Evolutionary conservation across 2,888 invertebrate genomes (phyloP).

Genomic region (Meliscaeva auricollis): DNA sequence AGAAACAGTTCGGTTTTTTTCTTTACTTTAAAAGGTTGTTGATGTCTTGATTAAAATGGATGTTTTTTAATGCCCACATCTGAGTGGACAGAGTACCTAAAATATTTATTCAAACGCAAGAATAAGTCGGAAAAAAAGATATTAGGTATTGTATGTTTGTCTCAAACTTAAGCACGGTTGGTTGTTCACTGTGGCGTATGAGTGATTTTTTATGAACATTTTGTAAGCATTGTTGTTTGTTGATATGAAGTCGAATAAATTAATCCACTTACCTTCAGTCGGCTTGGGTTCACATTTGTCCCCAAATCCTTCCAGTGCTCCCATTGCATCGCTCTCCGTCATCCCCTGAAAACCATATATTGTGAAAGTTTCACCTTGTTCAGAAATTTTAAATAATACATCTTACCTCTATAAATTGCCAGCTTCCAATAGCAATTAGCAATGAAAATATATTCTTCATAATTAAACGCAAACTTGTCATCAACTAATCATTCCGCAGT

Average conservation of each 20-base stretch:
- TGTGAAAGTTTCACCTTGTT: not conserved
- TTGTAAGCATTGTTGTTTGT: too few species aligned
- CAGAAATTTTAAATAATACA: not conserved
- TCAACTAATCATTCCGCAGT: slow-evolving; percentile 16
- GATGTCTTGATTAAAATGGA: too few species aligned
- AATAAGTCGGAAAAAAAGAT: too few species aligned
- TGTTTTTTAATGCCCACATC: too few species aligned
- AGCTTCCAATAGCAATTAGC: slow-evolving; percentile 33
- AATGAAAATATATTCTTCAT: slow-evolving; percentile 46
- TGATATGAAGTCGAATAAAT: not conserved
- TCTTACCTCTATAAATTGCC: slow-evolving; percentile 21
- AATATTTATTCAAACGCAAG: too few species aligned
- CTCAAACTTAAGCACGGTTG: too few species aligned
- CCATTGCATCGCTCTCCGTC: slow-evolving; percentile 14
- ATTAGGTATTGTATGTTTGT: too few species aligned
- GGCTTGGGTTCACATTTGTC: slow-evolving; percentile 38
- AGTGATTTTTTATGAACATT: too few species aligned
- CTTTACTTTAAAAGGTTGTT: too few species aligned
- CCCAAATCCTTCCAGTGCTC: slow-evolving; percentile 11
- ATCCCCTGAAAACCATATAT: slow-evolving; percentile 30
- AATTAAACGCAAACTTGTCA: not conserved
- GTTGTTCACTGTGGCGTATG: too few species aligned
- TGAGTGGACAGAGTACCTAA: too few species aligned
- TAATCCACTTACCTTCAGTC: slow-evolving; percentile 18
- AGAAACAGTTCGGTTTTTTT: too few species aligned